phyloP scores from a whole-genome alignment of 2,113 vertebrate genomes.

The Misgurnus anguillicaudatus region DNA sequence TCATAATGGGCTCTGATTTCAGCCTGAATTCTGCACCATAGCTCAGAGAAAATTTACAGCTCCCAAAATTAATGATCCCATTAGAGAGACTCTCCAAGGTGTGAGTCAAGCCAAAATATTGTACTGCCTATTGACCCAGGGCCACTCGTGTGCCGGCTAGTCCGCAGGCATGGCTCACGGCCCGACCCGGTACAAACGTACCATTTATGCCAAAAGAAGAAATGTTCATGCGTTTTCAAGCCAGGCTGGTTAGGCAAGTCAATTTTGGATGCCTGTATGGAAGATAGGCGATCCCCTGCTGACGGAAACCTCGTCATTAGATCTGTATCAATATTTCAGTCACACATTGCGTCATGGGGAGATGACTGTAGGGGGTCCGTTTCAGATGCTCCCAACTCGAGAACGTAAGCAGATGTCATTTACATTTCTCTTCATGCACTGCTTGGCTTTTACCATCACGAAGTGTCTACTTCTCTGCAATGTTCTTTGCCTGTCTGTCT shows the following conservation, averaged over 20 bases:
- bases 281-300: constrained; percentile 6
- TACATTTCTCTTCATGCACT: constrained; percentile 30
- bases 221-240: constrained; percentile 14
- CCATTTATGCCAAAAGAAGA: background rate
- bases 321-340: constrained; percentile 48
- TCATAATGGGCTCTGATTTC: constrained; percentile 34
- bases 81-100: background rate
- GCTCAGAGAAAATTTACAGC: constrained; percentile 2
- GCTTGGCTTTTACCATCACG: constrained; percentile 20
- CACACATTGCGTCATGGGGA: constrained; percentile 15
- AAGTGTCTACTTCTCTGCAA: background rate
- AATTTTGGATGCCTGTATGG: background rate
- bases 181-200: background rate
- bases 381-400: constrained; percentile 26
- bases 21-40: constrained; percentile 28
- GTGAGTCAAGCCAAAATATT: background rate
- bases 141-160: too few relatives aligned
- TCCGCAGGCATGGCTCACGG: constrained; percentile 1
- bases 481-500: background rate
- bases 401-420: constrained; percentile 25
- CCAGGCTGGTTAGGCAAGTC: background rate
- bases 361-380: constrained; percentile 31
- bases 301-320: constrained; percentile 36
- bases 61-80: constrained; percentile 39
- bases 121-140: background rate